These are phyloP conservation scores for Lepilemur septentrionalis DNA, from an alignment of 2,797 vertebrate genomes.

Conservation along the genomic window DNA sequence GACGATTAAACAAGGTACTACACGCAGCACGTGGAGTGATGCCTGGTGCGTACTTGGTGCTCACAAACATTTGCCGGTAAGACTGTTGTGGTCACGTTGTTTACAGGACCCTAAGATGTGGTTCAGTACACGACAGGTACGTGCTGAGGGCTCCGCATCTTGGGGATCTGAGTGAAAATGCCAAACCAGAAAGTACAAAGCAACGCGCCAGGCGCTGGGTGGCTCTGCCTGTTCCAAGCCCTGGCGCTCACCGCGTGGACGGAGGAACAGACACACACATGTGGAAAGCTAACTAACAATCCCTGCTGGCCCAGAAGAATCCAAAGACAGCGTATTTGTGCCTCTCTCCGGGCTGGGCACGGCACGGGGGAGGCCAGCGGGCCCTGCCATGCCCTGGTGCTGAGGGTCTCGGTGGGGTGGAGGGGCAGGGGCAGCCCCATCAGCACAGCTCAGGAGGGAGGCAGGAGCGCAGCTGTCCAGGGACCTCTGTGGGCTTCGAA, in stretches of 20 bases:
- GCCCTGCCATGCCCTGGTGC: background rate
- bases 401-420: background rate
- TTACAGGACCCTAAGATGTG: background rate
- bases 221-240: background rate
- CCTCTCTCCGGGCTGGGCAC: fast-evolving
- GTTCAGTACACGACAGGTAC: background rate
- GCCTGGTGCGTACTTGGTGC: background rate
- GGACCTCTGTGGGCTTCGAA: background rate
- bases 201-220: background rate
- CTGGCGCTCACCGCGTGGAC: fast-evolving
- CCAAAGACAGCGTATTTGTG: background rate
- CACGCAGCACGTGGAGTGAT: background rate
- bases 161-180: background rate
- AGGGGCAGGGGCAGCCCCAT: background rate
- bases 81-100: background rate
- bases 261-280: background rate
- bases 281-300: background rate
- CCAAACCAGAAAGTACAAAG: background rate
- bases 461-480: background rate
- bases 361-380: background rate
- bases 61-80: background rate
- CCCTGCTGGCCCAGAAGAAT: background rate
- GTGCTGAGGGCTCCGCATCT: background rate
- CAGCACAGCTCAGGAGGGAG: background rate
- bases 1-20: background rate